A percentile compares a stretch with the other conserved stretches of the same genome.
phyloP scores from a whole-genome alignment of 2,888 invertebrate genomes.

The Cremastinae sp. region DNA sequence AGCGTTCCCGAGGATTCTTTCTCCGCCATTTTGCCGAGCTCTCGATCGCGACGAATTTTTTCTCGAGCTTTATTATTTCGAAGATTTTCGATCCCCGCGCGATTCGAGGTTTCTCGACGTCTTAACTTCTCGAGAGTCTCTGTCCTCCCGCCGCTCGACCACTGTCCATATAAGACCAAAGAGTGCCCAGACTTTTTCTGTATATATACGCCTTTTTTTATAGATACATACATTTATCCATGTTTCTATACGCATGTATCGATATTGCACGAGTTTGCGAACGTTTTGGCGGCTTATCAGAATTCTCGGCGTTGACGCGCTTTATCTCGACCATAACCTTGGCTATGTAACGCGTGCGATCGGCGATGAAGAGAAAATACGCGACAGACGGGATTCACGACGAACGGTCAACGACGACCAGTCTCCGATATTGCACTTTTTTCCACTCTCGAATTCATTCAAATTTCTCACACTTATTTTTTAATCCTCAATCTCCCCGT shows the following conservation, averaged over 20 bases:
- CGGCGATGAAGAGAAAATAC: neutral
- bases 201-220: neutral
- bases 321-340: conserved; percentile 78
- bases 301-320: conserved; percentile 66
- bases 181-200: neutral
- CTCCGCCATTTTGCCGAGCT: conserved; percentile 10
- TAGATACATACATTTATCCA: neutral
- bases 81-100: neutral
- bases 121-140: conserved; percentile 32
- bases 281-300: conserved; percentile 68
- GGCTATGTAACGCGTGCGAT: conserved; percentile 62
- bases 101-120: conserved; percentile 4
- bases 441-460: neutral
- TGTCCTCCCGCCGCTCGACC: conserved; percentile 23
- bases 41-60: neutral
- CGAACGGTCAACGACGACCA: conserved; percentile 26
- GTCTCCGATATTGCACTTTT: neutral
- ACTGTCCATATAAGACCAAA: conserved; percentile 45
- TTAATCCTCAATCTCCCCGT: too few relatives aligned
- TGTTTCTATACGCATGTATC: conserved; percentile 10
- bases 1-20: neutral
- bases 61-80: neutral
- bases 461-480: neutral
- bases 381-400: conserved; percentile 26
- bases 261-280: conserved; percentile 26